Percentiles rank a stretch among this genome's conserved stretches.
phyloP scores from a whole-genome alignment of 2,888 invertebrate species.

The Physocephala rufipes region DNA sequence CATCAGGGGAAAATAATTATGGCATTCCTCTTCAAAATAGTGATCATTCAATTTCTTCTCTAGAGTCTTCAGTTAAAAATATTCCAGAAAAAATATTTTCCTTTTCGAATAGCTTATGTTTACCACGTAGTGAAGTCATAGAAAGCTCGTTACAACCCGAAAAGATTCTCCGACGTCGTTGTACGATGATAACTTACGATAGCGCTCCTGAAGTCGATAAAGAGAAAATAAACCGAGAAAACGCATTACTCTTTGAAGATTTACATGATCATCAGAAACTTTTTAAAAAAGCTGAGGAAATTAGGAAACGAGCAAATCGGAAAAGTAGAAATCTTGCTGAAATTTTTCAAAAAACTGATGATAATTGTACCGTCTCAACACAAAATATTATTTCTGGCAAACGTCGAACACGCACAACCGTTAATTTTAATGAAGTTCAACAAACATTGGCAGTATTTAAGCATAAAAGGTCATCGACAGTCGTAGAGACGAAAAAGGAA shows the following conservation, averaged over 20 bases:
- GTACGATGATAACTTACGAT: slow-evolving; percentile 50
- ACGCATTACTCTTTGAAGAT: slow-evolving; percentile 53
- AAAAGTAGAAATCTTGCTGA: slow-evolving; percentile 46
- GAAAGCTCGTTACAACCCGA: slow-evolving; percentile 34
- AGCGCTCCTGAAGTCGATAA: slow-evolving; percentile 53
- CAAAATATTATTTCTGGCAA: slow-evolving; percentile 62
- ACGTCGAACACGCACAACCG: slow-evolving; percentile 51
- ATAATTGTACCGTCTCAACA: slow-evolving; percentile 60
- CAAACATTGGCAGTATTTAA: slow-evolving; percentile 47
- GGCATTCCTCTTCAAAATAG: no score
- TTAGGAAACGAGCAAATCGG: slow-evolving; percentile 37
- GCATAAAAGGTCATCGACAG: slow-evolving; percentile 22
- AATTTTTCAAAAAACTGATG: slow-evolving; percentile 55
- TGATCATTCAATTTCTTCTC: no score
- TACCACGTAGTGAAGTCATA: not conserved
- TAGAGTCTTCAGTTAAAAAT: no score
- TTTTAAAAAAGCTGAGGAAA: slow-evolving; percentile 42
- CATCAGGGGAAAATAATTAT: no score
- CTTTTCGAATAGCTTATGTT: not conserved
- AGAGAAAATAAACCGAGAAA: slow-evolving; percentile 43
- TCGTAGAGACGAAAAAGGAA: not conserved
- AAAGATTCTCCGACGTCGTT: slow-evolving; percentile 46
- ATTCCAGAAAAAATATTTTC: not conserved
- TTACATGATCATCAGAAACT: slow-evolving; percentile 46
- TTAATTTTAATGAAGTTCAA: slow-evolving; percentile 55